A percentile compares a stretch with the other conserved stretches of the same genome.
phyloP scores from a whole-genome alignment of 2,888 invertebrate genomes.

The Eupithecia inturbata region DNA sequence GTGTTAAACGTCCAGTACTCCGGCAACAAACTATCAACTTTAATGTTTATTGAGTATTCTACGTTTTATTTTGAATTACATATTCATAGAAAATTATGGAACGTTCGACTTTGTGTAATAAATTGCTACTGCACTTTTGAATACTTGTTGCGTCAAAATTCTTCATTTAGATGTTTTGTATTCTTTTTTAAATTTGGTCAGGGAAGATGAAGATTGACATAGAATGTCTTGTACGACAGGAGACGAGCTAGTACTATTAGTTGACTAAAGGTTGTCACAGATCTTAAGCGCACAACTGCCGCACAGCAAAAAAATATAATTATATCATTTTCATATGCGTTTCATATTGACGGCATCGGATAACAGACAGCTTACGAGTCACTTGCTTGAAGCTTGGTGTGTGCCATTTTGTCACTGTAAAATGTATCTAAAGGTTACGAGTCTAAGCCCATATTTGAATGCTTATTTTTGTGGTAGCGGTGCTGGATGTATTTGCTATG shows the following conservation, averaged over 20 bases:
- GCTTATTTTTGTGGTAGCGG: neutral
- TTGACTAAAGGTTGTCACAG: neutral
- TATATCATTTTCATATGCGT: too few relatives aligned
- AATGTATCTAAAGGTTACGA: neutral
- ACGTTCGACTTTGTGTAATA: conserved; percentile 49
- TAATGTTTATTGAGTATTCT: conserved; percentile 55
- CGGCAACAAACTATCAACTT: conserved; percentile 50
- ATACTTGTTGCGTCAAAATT: conserved; percentile 42
- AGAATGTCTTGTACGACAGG: neutral
- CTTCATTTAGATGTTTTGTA: conserved; percentile 25
- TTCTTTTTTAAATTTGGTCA: neutral
- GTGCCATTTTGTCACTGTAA: neutral
- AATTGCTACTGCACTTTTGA: conserved; percentile 50
- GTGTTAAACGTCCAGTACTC: conserved; percentile 35
- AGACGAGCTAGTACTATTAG: neutral
- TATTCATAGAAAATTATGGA: conserved; percentile 61
- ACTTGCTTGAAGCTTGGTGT: too few relatives aligned
- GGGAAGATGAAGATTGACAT: neutral
- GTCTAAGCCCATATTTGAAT: neutral
- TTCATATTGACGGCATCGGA: neutral
- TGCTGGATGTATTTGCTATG: neutral
- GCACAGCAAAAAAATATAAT: too few relatives aligned
- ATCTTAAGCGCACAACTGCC: neutral
- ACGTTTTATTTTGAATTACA: conserved; percentile 56
- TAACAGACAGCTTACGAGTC: too few relatives aligned